Percentiles rank a stretch among this genome's conserved stretches.
phyloP scores from a whole-genome alignment of 2,113 vertebrate genomes.

The Sebastes fasciatus region DNA sequence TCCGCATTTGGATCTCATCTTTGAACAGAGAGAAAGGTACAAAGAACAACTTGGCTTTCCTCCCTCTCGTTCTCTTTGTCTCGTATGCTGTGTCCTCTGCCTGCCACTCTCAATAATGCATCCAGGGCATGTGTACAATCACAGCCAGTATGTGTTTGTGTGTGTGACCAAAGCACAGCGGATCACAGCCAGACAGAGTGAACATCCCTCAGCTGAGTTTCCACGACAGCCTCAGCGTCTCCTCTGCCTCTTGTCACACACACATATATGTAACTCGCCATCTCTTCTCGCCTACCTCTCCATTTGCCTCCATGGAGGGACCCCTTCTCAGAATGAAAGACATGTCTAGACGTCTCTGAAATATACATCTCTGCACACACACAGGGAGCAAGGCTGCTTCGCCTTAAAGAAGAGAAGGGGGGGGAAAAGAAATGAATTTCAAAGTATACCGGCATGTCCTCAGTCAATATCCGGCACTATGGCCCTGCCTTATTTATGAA shows the following conservation, averaged over 20 bases:
- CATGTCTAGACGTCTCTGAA: constrained; percentile 87
- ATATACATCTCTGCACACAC: constrained; percentile 84
- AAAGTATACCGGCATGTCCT: constrained; percentile 85
- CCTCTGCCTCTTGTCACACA: constrained; percentile 59
- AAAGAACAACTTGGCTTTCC: constrained; percentile 67
- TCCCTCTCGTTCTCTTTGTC: constrained; percentile 62
- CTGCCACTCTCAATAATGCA: constrained; percentile 78
- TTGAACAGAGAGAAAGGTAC: constrained; percentile 61
- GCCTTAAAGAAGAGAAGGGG: constrained; percentile 81
- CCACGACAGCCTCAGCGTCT: constrained; percentile 66
- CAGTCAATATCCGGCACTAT: constrained; percentile 85
- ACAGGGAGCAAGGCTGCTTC: constrained; percentile 79
- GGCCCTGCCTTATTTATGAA: constrained; percentile 87
- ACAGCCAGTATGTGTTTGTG: constrained; percentile 68
- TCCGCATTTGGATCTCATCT: constrained; percentile 55
- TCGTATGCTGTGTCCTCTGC: constrained; percentile 70
- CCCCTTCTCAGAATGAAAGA: constrained; percentile 85
- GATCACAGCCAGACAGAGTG: constrained; percentile 76
- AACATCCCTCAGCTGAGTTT: constrained; percentile 71
- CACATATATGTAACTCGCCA: constrained; percentile 45
- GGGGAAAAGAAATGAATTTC: constrained; percentile 83
- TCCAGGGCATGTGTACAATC: constrained; percentile 74
- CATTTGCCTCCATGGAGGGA: constrained; percentile 78
- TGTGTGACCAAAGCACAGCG: constrained; percentile 73
- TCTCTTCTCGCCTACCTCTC: constrained; percentile 57